These are phyloP conservation scores for Neosilurus mollespiculum DNA, from an alignment of 2,797 vertebrate species.

Conservation along the genomic window DNA sequence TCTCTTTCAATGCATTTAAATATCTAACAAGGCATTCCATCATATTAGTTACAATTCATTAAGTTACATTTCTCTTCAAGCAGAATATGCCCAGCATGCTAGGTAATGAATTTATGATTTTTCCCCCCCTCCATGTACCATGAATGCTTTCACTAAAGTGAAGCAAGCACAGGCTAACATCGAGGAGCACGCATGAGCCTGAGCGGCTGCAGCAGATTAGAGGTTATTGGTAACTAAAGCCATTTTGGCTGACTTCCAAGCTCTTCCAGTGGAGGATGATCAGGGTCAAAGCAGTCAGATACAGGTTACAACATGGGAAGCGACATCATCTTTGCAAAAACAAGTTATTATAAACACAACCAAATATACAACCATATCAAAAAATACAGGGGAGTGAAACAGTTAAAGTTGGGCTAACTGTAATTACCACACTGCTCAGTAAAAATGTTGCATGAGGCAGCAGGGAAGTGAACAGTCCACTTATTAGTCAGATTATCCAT, in stretches of 20 bases:
- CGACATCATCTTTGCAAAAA: slow-evolving; percentile 43
- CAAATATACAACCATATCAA: neutral
- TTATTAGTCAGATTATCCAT: neutral
- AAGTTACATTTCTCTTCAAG: neutral
- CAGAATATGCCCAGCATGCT: neutral
- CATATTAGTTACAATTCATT: neutral
- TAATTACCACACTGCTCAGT: slow-evolving; percentile 1
- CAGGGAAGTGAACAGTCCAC: neutral
- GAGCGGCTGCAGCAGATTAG: slow-evolving; percentile 57
- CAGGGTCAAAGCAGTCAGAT: slow-evolving; percentile 59
- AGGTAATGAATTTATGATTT: neutral
- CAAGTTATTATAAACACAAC: slow-evolving; percentile 23
- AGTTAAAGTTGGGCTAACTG: neutral
- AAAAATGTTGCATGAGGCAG: slow-evolving; percentile 2
- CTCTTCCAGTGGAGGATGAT: slow-evolving; percentile 58
- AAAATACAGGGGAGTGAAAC: neutral
- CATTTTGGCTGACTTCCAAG: slow-evolving; percentile 65
- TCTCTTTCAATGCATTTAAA: neutral
- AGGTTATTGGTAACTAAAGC: slow-evolving; percentile 70
- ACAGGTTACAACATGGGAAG: slow-evolving; percentile 56
- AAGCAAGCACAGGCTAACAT: slow-evolving; percentile 8
- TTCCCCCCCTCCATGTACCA: neutral
- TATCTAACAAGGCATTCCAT: neutral
- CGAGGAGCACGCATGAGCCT: slow-evolving; percentile 18
- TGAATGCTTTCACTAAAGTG: neutral